Evolutionary conservation across 2,888 invertebrate genomes (phyloP).

Genomic region (Caenorhabditis japonica): DNA sequence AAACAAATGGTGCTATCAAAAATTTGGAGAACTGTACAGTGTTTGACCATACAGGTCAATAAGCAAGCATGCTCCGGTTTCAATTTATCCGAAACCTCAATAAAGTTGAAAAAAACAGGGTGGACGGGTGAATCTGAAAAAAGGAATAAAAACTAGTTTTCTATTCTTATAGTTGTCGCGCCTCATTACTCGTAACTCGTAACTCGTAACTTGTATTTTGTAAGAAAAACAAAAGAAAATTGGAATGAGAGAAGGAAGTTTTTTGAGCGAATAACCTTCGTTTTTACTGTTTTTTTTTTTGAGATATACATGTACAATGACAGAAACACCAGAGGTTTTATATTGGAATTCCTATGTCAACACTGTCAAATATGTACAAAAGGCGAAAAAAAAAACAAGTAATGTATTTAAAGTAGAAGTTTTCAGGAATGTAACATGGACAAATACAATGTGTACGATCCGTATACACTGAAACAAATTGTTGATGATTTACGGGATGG

Average conservation of each 20-base stretch:
- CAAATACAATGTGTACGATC: not conserved
- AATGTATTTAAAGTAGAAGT: too few species aligned
- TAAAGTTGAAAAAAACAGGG: constrained; percentile 1
- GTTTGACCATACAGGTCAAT: constrained; percentile 8
- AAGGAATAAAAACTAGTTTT: constrained; percentile 1
- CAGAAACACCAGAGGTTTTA: too few species aligned
- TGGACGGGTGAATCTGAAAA: not conserved
- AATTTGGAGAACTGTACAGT: not conserved
- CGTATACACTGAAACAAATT: constrained; percentile 17
- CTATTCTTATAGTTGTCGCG: constrained; percentile 4
- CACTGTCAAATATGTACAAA: too few species aligned
- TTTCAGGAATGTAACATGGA: constrained; percentile 19
- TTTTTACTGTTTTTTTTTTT: too few species aligned
- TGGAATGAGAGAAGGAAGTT: too few species aligned
- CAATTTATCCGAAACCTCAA: not conserved
- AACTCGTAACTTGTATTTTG: too few species aligned
- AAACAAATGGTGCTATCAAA: constrained; percentile 16
- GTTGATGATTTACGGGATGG: constrained; percentile 38
- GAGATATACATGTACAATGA: too few species aligned
- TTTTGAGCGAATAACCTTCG: too few species aligned
- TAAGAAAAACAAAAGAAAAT: too few species aligned
- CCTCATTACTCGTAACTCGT: not conserved
- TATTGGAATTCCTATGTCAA: too few species aligned
- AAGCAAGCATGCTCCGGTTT: constrained; percentile 6
- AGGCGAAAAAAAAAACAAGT: too few species aligned